Percentiles rank a stretch among this genome's conserved stretches.
Conservation (phyloP, 2,797 vertebrate genomes). For the Acrocephalus scirpaceus region DNA sequence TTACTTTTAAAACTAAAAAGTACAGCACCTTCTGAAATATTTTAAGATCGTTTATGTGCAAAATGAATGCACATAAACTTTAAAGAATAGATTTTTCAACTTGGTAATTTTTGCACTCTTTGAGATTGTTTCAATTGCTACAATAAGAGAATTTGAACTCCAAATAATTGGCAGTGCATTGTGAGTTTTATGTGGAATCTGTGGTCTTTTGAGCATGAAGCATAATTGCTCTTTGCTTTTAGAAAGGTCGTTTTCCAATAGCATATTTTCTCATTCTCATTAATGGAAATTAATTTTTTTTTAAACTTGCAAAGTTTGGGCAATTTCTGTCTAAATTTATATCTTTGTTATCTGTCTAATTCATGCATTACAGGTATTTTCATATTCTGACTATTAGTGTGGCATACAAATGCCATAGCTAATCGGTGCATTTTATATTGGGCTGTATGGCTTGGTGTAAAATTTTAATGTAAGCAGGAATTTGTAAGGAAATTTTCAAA, state of each 20-base stretch:
- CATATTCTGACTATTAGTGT: neutral
- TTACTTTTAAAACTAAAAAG: conserved; percentile 62
- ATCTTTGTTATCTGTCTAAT: neutral
- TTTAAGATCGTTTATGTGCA: conserved; percentile 57
- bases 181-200: conserved; percentile 74
- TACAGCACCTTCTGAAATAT: conserved; percentile 49
- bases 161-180: conserved; percentile 74
- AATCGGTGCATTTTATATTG: neutral
- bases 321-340: neutral
- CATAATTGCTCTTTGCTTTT: conserved; percentile 74
- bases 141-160: conserved; percentile 70
- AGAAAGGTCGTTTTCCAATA: conserved; percentile 68
- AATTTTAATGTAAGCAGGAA: neutral
- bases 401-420: neutral
- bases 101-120: conserved; percentile 71
- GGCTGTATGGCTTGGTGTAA: neutral
- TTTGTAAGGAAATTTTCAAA: conserved; percentile 7
- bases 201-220: conserved; percentile 67
- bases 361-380: neutral
- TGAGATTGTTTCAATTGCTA: conserved; percentile 70
- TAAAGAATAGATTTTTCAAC: conserved; percentile 65
- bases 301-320: conserved; percentile 55
- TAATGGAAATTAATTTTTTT: conserved; percentile 67
- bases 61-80: conserved; percentile 67
- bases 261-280: conserved; percentile 66